phyloP scores from a whole-genome alignment of 2,113 vertebrate species.

The Misgurnus mizolepis region DNA sequence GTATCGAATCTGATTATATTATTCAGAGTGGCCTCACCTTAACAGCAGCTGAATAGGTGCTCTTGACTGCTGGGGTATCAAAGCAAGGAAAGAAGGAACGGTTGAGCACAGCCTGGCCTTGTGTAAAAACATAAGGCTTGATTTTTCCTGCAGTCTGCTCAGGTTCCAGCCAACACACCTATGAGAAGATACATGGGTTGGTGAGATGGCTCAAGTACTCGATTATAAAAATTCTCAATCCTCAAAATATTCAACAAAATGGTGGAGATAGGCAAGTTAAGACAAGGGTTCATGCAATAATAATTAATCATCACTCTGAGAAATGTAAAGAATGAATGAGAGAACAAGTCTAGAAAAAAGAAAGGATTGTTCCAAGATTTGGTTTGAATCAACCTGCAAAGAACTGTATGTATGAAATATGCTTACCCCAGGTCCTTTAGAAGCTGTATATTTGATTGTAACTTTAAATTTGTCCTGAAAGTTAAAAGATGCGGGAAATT shows the following conservation, averaged over 20 bases:
- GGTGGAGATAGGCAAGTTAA: too few relatives aligned
- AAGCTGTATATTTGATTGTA: slow-evolving; percentile 71
- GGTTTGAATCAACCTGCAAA: too few relatives aligned
- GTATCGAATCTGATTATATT: too few relatives aligned
- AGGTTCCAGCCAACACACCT: slow-evolving; percentile 82
- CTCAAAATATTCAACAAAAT: too few relatives aligned
- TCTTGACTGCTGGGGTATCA: slow-evolving; percentile 80
- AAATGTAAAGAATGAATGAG: too few relatives aligned
- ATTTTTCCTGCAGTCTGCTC: slow-evolving; percentile 81
- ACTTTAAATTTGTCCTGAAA: slow-evolving; percentile 64
- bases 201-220: too few relatives aligned
- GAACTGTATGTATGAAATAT: too few relatives aligned
- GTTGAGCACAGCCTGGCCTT: slow-evolving; percentile 83
- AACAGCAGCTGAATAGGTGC: slow-evolving; percentile 73
- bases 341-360: too few relatives aligned
- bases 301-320: too few relatives aligned
- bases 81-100: slow-evolving; percentile 83
- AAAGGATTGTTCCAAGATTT: too few relatives aligned
- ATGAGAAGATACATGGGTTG: slow-evolving; percentile 16
- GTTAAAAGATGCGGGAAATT: slow-evolving; percentile 59
- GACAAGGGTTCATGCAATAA: too few relatives aligned
- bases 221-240: too few relatives aligned
- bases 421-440: slow-evolving; percentile 79
- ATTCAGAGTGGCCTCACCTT: slow-evolving; percentile 66
- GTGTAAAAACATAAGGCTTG: slow-evolving; percentile 82